Conservation (phyloP, 1,140 invertebrate genomes). For the Episyrphus balteatus region DNA sequence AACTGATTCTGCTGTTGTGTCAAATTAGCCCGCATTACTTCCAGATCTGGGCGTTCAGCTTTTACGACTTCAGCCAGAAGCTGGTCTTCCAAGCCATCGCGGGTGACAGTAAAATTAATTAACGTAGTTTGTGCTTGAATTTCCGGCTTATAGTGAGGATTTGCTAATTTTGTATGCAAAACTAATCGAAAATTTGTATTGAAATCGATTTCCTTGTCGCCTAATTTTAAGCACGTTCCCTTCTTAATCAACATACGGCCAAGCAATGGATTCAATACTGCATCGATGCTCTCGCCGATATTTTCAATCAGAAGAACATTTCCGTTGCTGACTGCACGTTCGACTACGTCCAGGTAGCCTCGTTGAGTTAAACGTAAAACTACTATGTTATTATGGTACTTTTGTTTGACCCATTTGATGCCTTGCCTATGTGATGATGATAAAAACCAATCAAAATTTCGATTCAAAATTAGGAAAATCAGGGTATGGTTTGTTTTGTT, state of each 20-base stretch:
- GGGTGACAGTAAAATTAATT: constrained; percentile 91
- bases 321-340: constrained; percentile 66
- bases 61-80: constrained; percentile 87
- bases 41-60: constrained; percentile 83
- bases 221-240: constrained; percentile 64
- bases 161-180: constrained; percentile 85
- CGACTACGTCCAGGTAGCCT: constrained; percentile 75
- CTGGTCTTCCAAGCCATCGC: constrained; percentile 87
- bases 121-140: constrained; percentile 92
- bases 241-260: constrained; percentile 79
- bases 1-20: constrained; percentile 91
- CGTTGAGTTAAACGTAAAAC: constrained; percentile 68
- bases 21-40: constrained; percentile 58
- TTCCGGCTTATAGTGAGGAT: constrained; percentile 93
- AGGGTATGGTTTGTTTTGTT: not conserved
- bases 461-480: too few species aligned
- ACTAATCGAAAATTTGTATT: constrained; percentile 72
- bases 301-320: constrained; percentile 73
- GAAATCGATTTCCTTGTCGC: constrained; percentile 86
- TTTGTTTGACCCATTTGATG: constrained; percentile 91
- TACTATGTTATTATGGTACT: constrained; percentile 57
- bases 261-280: constrained; percentile 81
- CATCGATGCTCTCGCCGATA: constrained; percentile 79
- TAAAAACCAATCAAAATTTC: too few species aligned
- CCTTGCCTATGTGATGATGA: constrained; percentile 55